Conservation (phyloP, 2,888 invertebrate genomes). For the Augochlorella aurata region DNA sequence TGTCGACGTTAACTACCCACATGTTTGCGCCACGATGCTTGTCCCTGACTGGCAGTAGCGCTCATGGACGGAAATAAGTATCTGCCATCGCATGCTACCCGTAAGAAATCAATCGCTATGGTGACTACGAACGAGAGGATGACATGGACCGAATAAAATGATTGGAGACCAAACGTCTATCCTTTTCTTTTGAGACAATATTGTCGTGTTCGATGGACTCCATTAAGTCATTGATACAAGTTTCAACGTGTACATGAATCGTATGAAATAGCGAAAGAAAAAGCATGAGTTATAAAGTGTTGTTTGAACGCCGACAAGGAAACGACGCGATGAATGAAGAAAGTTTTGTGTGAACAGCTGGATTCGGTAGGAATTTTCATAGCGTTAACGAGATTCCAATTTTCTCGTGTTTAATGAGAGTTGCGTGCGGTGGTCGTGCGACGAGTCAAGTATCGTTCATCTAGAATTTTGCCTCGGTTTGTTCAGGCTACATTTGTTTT, state of each 20-base stretch:
- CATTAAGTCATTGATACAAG: too few relatives aligned
- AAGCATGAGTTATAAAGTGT: too few relatives aligned
- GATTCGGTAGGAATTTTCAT: background rate
- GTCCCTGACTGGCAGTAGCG: background rate
- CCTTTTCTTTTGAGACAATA: background rate
- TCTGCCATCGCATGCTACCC: background rate
- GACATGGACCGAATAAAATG: background rate
- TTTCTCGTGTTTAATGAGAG: background rate
- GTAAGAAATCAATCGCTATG: background rate
- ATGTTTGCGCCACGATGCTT: constrained; percentile 8
- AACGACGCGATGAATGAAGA: too few relatives aligned
- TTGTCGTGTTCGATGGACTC: too few relatives aligned
- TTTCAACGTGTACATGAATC: too few relatives aligned
- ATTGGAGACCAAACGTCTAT: background rate
- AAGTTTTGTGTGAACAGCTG: background rate
- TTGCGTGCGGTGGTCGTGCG: background rate
- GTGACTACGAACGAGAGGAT: background rate
- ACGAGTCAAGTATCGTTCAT: background rate
- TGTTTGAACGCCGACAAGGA: too few relatives aligned
- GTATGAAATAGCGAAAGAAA: too few relatives aligned
- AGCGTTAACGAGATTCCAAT: background rate
- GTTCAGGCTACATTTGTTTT: background rate
- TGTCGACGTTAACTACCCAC: background rate
- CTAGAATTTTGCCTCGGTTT: background rate
- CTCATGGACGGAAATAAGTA: background rate